A percentile compares a stretch with the other conserved stretches of the same genome.
Evolutionary conservation across 1,140 invertebrate genomes (phyloP).

Genomic region (Campoletis sonorensis): DNA sequence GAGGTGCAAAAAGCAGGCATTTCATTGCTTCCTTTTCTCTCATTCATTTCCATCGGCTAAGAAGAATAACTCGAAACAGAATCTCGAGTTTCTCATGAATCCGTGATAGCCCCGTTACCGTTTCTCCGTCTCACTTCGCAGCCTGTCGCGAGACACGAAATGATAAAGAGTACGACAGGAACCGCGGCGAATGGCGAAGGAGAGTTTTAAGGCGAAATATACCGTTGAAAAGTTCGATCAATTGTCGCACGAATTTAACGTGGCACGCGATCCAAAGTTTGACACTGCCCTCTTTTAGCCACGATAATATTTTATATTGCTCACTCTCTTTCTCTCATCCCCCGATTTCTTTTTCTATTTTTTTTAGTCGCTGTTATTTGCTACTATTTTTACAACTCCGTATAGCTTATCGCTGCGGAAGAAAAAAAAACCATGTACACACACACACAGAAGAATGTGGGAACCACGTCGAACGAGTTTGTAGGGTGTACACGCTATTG

Average conservation of each 20-base stretch:
- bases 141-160: conserved; percentile 31
- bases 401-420: background rate
- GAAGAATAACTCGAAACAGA: background rate
- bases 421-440: background rate
- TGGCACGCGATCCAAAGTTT: conserved; percentile 61
- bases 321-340: conserved; percentile 15
- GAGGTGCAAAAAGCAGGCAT: conserved; percentile 2
- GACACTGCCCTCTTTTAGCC: conserved; percentile 35
- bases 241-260: conserved; percentile 55
- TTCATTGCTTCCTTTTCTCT: background rate
- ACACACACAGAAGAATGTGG: background rate
- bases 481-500: conserved; percentile 5
- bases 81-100: conserved; percentile 32
- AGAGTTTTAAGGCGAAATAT: conserved; percentile 26
- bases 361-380: conserved; percentile 36
- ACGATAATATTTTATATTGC: conserved; percentile 34
- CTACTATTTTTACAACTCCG: conserved; percentile 22
- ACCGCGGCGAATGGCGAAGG: conserved; percentile 52
- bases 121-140: conserved; percentile 20
- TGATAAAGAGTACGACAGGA: conserved; percentile 45
- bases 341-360: no score
- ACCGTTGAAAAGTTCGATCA: conserved; percentile 30
- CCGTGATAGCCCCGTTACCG: conserved; percentile 8
- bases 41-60: background rate
- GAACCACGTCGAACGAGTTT: background rate